Evolutionary conservation across 2,888 invertebrate species (phyloP).

Genomic region (Eumerus sabulonum): DNA sequence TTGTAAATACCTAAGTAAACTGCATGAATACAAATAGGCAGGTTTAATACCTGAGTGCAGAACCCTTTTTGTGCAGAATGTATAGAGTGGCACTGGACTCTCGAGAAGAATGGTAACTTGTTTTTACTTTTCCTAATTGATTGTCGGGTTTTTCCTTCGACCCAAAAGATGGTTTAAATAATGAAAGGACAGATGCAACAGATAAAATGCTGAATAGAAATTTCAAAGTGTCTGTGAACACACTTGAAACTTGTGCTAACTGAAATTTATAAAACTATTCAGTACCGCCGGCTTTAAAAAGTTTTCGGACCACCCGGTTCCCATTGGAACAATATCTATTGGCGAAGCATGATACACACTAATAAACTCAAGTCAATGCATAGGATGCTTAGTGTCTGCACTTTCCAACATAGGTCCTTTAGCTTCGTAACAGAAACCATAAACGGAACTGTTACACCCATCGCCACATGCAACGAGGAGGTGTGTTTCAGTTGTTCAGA

Average conservation of each 20-base stretch:
- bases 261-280: too few species aligned
- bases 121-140: slow-evolving; percentile 1
- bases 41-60: neutral
- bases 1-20: slow-evolving; percentile 39
- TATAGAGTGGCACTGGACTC: slow-evolving; percentile 22
- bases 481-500: slow-evolving; percentile 20
- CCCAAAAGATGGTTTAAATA: too few species aligned
- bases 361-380: slow-evolving; percentile 31
- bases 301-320: slow-evolving; percentile 22
- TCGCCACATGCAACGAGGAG: slow-evolving; percentile 1
- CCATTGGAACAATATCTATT: slow-evolving; percentile 8
- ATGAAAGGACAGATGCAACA: too few species aligned
- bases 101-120: slow-evolving; percentile 23
- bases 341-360: slow-evolving; percentile 24
- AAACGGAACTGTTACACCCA: too few species aligned
- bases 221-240: too few species aligned
- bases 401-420: neutral
- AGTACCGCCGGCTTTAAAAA: too few species aligned
- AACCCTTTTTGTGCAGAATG: slow-evolving; percentile 10
- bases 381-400: slow-evolving; percentile 11
- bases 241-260: too few species aligned
- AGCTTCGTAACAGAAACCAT: neutral
- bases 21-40: slow-evolving; percentile 47
- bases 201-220: too few species aligned
- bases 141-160: too few species aligned